Percentiles rank a stretch among this genome's conserved stretches.
These are phyloP conservation scores for Embidobia sp. DNA, from an alignment of 2,888 invertebrate species.

Conservation along the genomic window DNA sequence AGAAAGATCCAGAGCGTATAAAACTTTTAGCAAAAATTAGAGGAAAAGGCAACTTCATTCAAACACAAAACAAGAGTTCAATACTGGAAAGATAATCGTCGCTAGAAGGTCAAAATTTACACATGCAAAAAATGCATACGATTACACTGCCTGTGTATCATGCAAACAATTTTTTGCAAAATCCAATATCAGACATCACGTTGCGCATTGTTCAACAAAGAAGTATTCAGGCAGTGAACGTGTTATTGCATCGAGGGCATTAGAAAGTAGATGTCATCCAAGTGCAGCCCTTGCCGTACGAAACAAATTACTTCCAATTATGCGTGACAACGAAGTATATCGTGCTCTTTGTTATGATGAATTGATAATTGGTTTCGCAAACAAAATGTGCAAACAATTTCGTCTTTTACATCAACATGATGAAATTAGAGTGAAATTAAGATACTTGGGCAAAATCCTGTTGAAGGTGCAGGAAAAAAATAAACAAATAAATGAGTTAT, in stretches of 20 bases:
- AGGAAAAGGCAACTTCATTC: slow-evolving; percentile 61
- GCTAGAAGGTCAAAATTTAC: slow-evolving; percentile 49
- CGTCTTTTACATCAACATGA: slow-evolving; percentile 6
- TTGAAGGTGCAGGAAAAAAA: neutral
- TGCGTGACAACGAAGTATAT: slow-evolving; percentile 27
- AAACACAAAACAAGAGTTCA: slow-evolving; percentile 60
- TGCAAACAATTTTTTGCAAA: slow-evolving; percentile 63
- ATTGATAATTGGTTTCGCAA: slow-evolving; percentile 12
- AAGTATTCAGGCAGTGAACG: slow-evolving; percentile 19
- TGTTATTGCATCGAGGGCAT: neutral
- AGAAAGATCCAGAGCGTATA: neutral
- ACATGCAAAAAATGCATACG: slow-evolving; percentile 32
- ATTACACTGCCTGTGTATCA: slow-evolving; percentile 55
- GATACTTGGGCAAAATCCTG: slow-evolving; percentile 22
- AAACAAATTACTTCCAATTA: slow-evolving; percentile 17
- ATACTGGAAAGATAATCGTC: slow-evolving; percentile 65
- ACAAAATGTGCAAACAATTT: slow-evolving; percentile 23
- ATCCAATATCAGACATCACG: slow-evolving; percentile 60
- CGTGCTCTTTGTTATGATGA: slow-evolving; percentile 9
- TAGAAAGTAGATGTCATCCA: slow-evolving; percentile 16
- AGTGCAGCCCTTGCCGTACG: neutral
- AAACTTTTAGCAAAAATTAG: neutral
- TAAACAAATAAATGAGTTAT: slow-evolving; percentile 1
- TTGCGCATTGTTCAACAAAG: neutral
- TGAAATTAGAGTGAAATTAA: neutral